Evolutionary conservation across 2,888 invertebrate genomes (phyloP), one percentile per base, ranked within the genome.

Genomic region (Antheraea assamensis): DNA sequence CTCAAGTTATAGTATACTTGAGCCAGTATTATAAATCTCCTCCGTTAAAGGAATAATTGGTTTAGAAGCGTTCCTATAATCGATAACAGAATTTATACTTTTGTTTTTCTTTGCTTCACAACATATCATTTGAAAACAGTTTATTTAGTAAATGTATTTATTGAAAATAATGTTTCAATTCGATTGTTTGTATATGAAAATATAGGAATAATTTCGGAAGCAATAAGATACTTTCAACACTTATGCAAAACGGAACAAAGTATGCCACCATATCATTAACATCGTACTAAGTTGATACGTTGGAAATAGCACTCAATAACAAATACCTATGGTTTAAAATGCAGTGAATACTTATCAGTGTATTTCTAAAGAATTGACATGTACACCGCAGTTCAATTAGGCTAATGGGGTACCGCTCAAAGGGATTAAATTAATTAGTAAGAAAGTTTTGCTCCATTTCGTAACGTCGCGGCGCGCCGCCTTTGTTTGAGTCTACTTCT

Each of bases 361-460:
- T 83, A 85, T 83, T 82, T 89, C 88, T 87, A 92, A 93, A 92
- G 92, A 93, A 94, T 93, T 92, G 93, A 93, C 92, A 92, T 92
- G 93, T 93, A 93, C 93, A 92, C 92, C 93, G 89, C 93, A 92
- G 92, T 94, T 94, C 93, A 94, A 94, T 94, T 94, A 94, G 92
- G 90, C 88, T 93, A 94, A 94, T 94, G 93, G 94, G 91, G 87
- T 88, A 90, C 88, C 92, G 92, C 92, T 92, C 90, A 89, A 92
- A 93, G 92, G 93, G 93, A 94, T 94, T 93, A 92, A 92, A 93
- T 94, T 93, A 94, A 94, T 94, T 94, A 93, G 93, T 91, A 92
- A 92, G 92, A 93, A 94, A 93, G 91, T 94, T 93, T 89, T 85
- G 89, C 89, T 91, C 85, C 88, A 87, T 91, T 92, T 89, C 87